Base-by-base conservation (phyloP, 2,888 invertebrate species). In the Andrena flavipes region DNA sequence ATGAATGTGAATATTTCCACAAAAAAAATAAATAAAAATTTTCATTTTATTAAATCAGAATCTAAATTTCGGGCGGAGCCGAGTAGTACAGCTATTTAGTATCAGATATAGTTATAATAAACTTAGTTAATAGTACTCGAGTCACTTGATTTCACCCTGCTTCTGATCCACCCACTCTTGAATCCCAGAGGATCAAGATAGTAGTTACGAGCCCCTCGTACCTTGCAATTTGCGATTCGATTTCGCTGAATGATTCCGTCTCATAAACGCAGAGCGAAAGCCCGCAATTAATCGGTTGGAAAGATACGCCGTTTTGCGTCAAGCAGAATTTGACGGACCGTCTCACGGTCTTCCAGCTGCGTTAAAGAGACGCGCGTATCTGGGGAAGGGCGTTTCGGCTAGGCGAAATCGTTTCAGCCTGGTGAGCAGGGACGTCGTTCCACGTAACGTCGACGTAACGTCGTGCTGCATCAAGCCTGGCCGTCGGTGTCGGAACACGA, bases 391-490 rank as follows among this genome's bases (percentile, higher is more conserved):
- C 16, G 49, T 51, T 68, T 23, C 33, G 10, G 42, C 49, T 33
- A 30, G 20, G 29, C 56, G 10, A 49, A 70, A 33, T 65, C 54
- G 65, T 51, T 42, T 54, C 26, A n/a, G n/a, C 51, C 59, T 10
- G 62, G 2, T 16, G 62, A 71, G 26, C 49, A 56, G 42, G 48
- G 51, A 26, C 51, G 56, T 16, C 54, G 51, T 35, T 63, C 48
- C 67, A 63, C n/a, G n/a, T n/a, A n/a, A n/a, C n/a, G n/a, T 76
- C 76, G 80, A 76, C 60, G 49, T 10, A 20, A 76, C 80, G 76
- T 70, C 51, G 65, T n/a, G 33, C 59, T 10, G 70, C 33, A 33
- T 76, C 49, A 13, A 42, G 48, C 26, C 48, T 8, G 29, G 5
- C 30, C 33, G 70, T 60, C 42, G n/a, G 73, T 62, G 67, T 71